These are phyloP conservation scores for Caiman crocodilus DNA, from an alignment of 2,797 vertebrate species.

Conservation along the genomic window DNA sequence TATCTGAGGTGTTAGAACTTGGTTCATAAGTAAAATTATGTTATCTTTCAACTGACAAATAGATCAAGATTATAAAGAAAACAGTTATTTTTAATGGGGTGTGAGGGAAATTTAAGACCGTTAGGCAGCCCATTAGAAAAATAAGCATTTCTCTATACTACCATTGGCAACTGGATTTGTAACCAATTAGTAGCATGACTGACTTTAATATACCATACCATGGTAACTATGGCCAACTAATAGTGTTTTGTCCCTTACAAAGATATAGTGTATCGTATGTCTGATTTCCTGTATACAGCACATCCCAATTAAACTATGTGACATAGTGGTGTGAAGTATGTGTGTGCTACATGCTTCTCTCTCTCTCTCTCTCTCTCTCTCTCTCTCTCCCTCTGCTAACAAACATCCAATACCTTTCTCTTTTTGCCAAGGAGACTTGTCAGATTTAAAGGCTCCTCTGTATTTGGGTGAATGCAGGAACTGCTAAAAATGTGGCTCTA, in stretches of 20 bases:
- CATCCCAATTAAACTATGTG: not conserved
- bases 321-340: not conserved
- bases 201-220: too few relatives aligned
- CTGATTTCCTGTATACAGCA: not conserved
- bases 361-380: constrained; percentile 1
- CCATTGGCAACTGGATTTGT: not conserved
- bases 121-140: too few relatives aligned
- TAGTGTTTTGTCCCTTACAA: not conserved
- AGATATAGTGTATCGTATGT: not conserved
- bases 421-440: not conserved
- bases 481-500: not conserved
- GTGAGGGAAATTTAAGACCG: too few relatives aligned
- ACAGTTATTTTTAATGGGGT: too few relatives aligned
- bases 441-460: not conserved
- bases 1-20: too few relatives aligned
- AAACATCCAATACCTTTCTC: not conserved
- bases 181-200: too few relatives aligned
- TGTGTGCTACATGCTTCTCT: not conserved
- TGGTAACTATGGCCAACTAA: not conserved
- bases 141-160: too few relatives aligned
- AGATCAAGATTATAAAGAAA: too few relatives aligned
- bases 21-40: too few relatives aligned
- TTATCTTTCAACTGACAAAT: too few relatives aligned
- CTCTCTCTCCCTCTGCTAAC: not conserved
- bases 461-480: not conserved